Evolutionary conservation across 1,140 invertebrate species (phyloP), one percentile per base, ranked within the genome.

Genomic region (Plutomurus gul): DNA sequence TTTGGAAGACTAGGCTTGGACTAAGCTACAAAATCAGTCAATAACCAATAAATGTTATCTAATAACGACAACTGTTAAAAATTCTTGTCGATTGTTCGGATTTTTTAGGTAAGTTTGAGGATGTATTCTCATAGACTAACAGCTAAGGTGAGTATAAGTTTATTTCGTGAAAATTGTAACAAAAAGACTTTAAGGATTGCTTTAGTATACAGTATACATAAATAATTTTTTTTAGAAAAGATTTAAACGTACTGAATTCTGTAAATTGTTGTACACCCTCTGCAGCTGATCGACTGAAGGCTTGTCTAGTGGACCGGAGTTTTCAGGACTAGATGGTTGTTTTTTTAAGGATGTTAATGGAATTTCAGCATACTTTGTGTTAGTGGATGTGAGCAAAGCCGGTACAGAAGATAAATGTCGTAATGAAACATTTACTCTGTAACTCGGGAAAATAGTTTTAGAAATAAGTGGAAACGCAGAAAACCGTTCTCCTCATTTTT

Each of bases 241-340:
- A 11, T 30, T n/a, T n/a, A 46, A 37, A 84, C 85, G 85, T 86
- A 89, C 88, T 79, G 86, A 84, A 5, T 82, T n/a, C 51, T 84
- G 84, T 13, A 89, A 84, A 73, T 72, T 75, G 10, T 87, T 33
- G 49, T 85, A 86, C 74, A 89, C 81, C 75, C 73, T 43, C 70
- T 86, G 80, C 13, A 89, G 72, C 76, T 88, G 85, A 77, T 86
- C 84, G 18, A 84, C 18, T 8, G 84, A 75, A 46, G 87, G 85
- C 84, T 84, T 85, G 16, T 27, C 39, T 6, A 37, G 4, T 7
- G 30, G 18, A 7, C 30, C 47, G n/a, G 40, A 13, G n/a, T 46
- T 30, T 3, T 49, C 47, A 47, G 72, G 18, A 16, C 3, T 27
- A 33, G 22, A 30, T 27, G 22, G 16, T n/a, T 18, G 8, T 6